These are phyloP conservation scores for Gulo gulo DNA, from an alignment of 2,113 vertebrate species.

Conservation along the genomic window DNA sequence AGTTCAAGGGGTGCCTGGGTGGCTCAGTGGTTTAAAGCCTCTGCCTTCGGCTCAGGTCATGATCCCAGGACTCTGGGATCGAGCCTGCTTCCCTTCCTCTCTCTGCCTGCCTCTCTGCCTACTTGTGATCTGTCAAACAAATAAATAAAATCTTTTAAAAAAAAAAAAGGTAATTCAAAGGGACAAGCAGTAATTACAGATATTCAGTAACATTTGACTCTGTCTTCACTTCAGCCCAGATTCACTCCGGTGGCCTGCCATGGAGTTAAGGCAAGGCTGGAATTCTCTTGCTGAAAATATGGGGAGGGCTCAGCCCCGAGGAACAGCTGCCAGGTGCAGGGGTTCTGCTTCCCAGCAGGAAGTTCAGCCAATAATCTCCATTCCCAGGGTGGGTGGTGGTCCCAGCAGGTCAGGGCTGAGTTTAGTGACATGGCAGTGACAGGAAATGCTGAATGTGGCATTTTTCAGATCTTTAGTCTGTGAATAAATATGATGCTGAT, in stretches of 20 bases:
- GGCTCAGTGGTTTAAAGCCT: no score
- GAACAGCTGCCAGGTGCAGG: background rate
- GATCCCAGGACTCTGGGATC: no score
- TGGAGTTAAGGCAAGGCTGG: background rate
- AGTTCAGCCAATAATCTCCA: slow-evolving; percentile 74
- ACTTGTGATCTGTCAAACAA: no score
- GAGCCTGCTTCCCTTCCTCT: no score
- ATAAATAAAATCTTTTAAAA: no score
- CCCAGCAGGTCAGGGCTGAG: slow-evolving; percentile 75
- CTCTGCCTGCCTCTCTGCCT: no score
- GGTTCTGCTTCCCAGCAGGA: slow-evolving; percentile 70
- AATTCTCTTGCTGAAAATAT: background rate
- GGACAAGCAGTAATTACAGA: background rate
- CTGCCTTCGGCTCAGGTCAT: no score
- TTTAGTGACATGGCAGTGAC: slow-evolving; percentile 59
- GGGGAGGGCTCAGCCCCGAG: fast-evolving
- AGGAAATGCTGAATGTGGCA: slow-evolving; percentile 75
- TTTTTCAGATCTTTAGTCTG: slow-evolving; percentile 56
- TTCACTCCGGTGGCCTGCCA: background rate
- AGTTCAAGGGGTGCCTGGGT: background rate
- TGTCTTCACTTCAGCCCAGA: background rate
- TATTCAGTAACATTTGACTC: background rate
- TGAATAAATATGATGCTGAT: slow-evolving; percentile 51
- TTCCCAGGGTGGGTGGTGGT: slow-evolving; percentile 77
- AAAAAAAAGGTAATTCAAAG: background rate